phyloP scores from a whole-genome alignment of 92 coral and sea anemone species.

The Metridium senile region DNA sequence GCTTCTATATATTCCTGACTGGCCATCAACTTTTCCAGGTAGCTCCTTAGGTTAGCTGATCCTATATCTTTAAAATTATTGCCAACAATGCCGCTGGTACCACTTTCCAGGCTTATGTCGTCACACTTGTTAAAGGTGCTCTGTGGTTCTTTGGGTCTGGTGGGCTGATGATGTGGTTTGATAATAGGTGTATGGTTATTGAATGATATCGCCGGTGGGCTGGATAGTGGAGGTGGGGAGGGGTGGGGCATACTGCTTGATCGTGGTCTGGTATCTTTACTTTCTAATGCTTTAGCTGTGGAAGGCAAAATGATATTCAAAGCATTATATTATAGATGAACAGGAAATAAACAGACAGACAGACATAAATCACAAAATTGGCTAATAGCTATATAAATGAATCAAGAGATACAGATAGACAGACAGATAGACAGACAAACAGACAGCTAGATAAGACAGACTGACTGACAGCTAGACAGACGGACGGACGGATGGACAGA shows the following conservation, averaged over 20 bases:
- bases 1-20: slow-evolving; percentile 87
- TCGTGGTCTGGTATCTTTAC: slow-evolving; percentile 22
- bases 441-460: neutral
- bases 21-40: slow-evolving; percentile 78
- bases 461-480: neutral
- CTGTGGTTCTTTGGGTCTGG: slow-evolving; percentile 34
- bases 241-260: slow-evolving; percentile 29
- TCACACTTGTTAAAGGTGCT: slow-evolving; percentile 71
- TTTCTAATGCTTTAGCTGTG: slow-evolving; percentile 23
- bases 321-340: no score
- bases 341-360: neutral
- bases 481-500: neutral
- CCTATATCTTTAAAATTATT: slow-evolving; percentile 68
- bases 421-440: neutral
- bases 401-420: no score
- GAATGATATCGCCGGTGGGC: slow-evolving; percentile 28
- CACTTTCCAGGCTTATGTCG: slow-evolving; percentile 73
- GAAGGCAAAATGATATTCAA: neutral
- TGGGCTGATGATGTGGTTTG: slow-evolving; percentile 20
- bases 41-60: slow-evolving; percentile 64
- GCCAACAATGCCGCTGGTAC: slow-evolving; percentile 43
- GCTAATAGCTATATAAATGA: no score
- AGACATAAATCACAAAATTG: neutral
- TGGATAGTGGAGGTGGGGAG: slow-evolving; percentile 32
- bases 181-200: slow-evolving; percentile 7